Base-by-base conservation (phyloP, 1,140 invertebrate genomes). In the Palaemon carinicauda region DNA sequence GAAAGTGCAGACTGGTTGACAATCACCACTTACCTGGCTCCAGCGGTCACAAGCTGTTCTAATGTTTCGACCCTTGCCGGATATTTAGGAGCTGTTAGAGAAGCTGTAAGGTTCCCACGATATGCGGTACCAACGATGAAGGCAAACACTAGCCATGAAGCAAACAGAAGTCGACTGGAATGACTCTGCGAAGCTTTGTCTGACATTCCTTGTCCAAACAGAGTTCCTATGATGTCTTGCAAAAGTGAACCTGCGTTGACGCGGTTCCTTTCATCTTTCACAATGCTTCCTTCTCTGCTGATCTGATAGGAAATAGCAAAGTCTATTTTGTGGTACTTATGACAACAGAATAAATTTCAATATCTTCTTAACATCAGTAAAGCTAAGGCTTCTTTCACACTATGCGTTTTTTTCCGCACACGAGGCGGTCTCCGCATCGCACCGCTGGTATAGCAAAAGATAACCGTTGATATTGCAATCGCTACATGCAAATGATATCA, bases 31-130 rank as follows among this genome's bases (percentile, higher is more conserved):
- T 15, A 84, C 82, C 21, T 31, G 15, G 82, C 82, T n/a, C 54
- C 52, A 24, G 82, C 27, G 2, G 21, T 31, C 10, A 85, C 82
- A 10, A 85, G 82, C 54, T 85, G 31, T 17, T 12, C 12, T 29
- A 85, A 56, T 14, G 74, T 85, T 75, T 85, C 82, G 21, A 71
- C 74, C 12, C 82, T 27, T 14, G 82, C 21, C 14, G 82, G 82
- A 52, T 75, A 85, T 56, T 79, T 85, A 0, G 82, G 82, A 3
- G 75, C 74, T 4, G 82, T 85, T 10, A 85, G 75, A 56, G 75
- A 78, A 10, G 82, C 82, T 1, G 82, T 85, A n/a, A 85, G 82
- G 74, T 85, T 84, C n/a, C 82, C 82, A 1, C 82, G 74, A 29
- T 85, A 85, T 3, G 82, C 82, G 12, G 74, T 60, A 3, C 54